phyloP scores from a whole-genome alignment of 2,113 vertebrate genomes.

The Bothrops jararaca region DNA sequence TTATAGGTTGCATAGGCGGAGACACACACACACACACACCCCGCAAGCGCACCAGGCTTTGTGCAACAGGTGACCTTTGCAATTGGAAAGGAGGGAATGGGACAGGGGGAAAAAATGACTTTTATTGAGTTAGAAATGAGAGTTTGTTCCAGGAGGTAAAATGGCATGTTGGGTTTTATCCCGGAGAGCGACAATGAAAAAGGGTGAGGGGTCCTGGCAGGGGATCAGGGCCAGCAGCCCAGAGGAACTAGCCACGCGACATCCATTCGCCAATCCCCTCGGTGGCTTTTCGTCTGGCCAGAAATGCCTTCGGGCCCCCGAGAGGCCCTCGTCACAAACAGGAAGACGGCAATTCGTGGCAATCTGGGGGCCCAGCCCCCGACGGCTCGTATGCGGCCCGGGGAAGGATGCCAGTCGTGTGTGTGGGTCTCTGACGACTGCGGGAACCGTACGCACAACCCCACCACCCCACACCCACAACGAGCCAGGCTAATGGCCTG shows the following conservation, averaged over 20 bases:
- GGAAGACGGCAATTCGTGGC: no score
- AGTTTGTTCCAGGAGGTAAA: background rate
- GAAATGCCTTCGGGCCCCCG: background rate
- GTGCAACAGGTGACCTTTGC: background rate
- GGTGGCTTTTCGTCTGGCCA: background rate
- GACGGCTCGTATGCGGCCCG: no score
- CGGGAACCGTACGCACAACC: no score
- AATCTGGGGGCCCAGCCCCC: background rate
- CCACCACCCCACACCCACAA: no score
- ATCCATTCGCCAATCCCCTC: background rate
- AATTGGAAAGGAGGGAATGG: background rate
- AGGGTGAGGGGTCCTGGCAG: no score
- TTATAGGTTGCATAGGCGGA: background rate
- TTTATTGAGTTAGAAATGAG: background rate
- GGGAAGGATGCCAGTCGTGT: no score
- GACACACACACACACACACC: no score
- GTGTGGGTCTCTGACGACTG: no score
- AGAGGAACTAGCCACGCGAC: fast-evolving
- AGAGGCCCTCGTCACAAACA: background rate
- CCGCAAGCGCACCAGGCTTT: fast-evolving
- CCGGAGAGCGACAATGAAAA: no score
- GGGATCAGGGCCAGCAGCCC: no score
- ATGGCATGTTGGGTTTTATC: background rate
- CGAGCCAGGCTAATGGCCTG: no score
- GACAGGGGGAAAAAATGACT: background rate